Evolutionary conservation across 2,113 vertebrate species (phyloP).

Genomic region (Cettia cetti): DNA sequence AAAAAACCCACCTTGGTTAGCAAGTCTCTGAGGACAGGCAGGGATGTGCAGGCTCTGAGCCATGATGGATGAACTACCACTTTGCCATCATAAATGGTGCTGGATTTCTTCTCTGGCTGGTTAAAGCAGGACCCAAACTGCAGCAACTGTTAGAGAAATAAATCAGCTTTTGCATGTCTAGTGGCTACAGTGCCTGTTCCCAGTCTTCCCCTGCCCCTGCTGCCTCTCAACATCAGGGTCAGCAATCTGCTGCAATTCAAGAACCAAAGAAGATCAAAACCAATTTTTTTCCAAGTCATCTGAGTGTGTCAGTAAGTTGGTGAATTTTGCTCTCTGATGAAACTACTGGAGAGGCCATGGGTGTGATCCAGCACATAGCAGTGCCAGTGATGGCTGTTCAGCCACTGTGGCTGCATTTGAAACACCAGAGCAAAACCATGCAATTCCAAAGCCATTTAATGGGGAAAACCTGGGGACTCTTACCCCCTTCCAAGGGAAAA

Average conservation of each 20-base stretch:
- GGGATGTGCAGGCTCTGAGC: background rate
- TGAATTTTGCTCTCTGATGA: background rate
- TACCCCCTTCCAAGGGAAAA: background rate
- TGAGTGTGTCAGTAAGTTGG: background rate
- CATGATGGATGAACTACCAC: background rate
- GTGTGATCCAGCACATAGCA: background rate
- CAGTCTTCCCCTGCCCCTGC: fast-evolving
- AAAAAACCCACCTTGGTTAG: background rate
- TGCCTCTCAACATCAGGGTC: background rate
- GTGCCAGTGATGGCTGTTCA: background rate
- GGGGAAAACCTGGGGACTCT: fast-evolving
- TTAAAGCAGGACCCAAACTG: background rate
- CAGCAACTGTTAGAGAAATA: background rate
- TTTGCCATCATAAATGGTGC: fast-evolving
- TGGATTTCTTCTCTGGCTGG: background rate
- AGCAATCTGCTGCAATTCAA: background rate
- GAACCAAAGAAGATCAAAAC: background rate
- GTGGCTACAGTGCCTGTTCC: background rate
- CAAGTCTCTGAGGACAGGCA: background rate
- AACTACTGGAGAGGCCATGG: background rate
- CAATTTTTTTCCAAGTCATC: background rate
- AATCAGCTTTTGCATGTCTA: background rate
- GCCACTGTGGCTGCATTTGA: background rate
- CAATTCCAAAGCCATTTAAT: background rate
- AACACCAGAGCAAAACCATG: background rate